phyloP scores from a whole-genome alignment of 2,797 vertebrate species.

The Huso huso region DNA sequence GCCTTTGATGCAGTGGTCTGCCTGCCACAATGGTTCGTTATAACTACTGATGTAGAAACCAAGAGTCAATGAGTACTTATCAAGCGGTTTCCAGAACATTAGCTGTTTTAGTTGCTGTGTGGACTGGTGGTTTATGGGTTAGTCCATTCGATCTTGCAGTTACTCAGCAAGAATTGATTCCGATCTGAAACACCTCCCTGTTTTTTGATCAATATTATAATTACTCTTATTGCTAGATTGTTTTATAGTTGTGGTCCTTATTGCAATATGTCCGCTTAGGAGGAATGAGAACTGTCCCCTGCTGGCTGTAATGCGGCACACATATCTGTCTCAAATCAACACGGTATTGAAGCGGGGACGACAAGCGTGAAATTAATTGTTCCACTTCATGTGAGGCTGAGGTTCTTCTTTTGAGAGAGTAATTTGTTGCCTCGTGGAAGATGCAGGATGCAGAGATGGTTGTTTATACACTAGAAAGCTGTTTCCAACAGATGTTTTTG shows the following conservation, averaged over 20 bases:
- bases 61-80: slow-evolving; percentile 67
- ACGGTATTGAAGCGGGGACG: slow-evolving; percentile 76
- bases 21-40: slow-evolving; percentile 36
- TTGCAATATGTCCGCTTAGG: slow-evolving; percentile 42
- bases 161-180: slow-evolving; percentile 66
- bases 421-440: slow-evolving; percentile 68
- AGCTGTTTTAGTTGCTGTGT: slow-evolving; percentile 53
- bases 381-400: slow-evolving; percentile 84
- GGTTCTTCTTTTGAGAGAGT: slow-evolving; percentile 78
- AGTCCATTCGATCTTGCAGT: slow-evolving; percentile 68
- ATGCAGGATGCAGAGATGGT: slow-evolving; percentile 30
- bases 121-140: slow-evolving; percentile 58
- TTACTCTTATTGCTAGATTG: slow-evolving; percentile 76
- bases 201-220: slow-evolving; percentile 72
- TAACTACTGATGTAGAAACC: slow-evolving; percentile 56
- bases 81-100: slow-evolving; percentile 66
- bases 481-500: slow-evolving; percentile 29
- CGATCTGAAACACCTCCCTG: slow-evolving; percentile 53
- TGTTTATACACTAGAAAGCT: slow-evolving; percentile 41
- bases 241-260: slow-evolving; percentile 62
- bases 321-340: slow-evolving; percentile 83
- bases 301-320: slow-evolving; percentile 56
- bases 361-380: slow-evolving; percentile 98
- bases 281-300: slow-evolving; percentile 49
- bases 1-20: slow-evolving; percentile 56